Evolutionary conservation across 1,140 invertebrate species (phyloP).

Genomic region (Heliconius eleuchia): DNA sequence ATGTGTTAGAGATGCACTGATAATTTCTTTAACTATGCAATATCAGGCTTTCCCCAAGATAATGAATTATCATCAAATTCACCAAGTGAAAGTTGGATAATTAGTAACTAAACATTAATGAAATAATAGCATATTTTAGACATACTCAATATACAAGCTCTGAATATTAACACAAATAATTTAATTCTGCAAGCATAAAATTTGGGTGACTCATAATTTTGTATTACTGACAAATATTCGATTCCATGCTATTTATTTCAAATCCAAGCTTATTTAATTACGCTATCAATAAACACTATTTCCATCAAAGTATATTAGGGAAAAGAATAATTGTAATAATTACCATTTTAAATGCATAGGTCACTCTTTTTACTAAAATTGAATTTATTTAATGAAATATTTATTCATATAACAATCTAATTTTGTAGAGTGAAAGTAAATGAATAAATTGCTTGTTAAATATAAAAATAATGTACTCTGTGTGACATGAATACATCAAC

Average conservation of each 20-base stretch:
- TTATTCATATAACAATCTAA: no score
- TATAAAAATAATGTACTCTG: background rate
- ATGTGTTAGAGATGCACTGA: conserved; percentile 62
- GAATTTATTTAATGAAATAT: no score
- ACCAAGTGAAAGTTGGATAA: conserved; percentile 54
- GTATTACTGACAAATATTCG: background rate
- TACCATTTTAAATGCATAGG: no score
- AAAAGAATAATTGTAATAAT: background rate
- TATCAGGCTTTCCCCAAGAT: conserved; percentile 54
- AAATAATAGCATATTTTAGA: conserved; percentile 11
- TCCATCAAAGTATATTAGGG: background rate
- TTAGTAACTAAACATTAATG: conserved; percentile 27
- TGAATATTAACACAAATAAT: background rate
- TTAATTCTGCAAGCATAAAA: background rate
- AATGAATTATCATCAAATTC: conserved; percentile 54
- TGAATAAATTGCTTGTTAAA: background rate
- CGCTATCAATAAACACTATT: background rate
- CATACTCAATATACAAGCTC: background rate
- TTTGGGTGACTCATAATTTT: background rate
- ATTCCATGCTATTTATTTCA: background rate
- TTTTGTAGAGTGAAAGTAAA: no score
- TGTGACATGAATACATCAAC: background rate
- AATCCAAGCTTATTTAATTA: background rate
- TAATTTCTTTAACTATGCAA: conserved; percentile 55
- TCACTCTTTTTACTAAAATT: no score